These are phyloP conservation scores for Larimichthys crocea DNA, from an alignment of 2,113 vertebrate species.

Conservation along the genomic window DNA sequence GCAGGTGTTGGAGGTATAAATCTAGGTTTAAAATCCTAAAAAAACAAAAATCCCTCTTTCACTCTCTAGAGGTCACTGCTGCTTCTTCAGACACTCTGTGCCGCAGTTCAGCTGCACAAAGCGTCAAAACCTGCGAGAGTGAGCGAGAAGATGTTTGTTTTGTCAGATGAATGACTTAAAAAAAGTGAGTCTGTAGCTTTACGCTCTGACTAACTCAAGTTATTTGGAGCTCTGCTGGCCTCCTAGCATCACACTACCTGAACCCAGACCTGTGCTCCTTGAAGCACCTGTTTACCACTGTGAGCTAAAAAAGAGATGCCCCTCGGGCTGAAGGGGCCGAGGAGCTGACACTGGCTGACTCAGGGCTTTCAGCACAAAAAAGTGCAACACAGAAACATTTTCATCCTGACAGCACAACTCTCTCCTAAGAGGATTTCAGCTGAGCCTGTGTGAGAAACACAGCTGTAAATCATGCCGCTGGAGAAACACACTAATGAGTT, in stretches of 20 bases:
- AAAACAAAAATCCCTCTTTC: neutral
- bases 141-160: neutral
- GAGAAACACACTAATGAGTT: neutral
- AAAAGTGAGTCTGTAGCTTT: neutral
- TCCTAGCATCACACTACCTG: neutral
- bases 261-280: neutral
- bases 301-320: constrained; percentile 30
- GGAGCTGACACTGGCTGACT: constrained; percentile 49
- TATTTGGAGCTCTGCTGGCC: neutral
- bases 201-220: neutral
- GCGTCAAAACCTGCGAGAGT: too few relatives aligned
- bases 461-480: constrained; percentile 18
- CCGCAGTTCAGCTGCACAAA: neutral
- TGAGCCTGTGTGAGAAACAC: constrained; percentile 16
- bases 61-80: constrained; percentile 16
- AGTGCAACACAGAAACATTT: constrained; percentile 43
- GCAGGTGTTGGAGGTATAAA: neutral
- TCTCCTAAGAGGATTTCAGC: constrained; percentile 24
- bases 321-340: neutral
- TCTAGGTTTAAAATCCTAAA: neutral
- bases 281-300: constrained; percentile 26
- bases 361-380: constrained; percentile 31
- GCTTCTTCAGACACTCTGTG: neutral
- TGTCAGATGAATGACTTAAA: neutral
- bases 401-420: constrained; percentile 51